Percentiles rank a stretch among this genome's conserved stretches.
These are phyloP conservation scores for Poecilia picta DNA, from an alignment of 2,797 vertebrate genomes.

Conservation along the genomic window DNA sequence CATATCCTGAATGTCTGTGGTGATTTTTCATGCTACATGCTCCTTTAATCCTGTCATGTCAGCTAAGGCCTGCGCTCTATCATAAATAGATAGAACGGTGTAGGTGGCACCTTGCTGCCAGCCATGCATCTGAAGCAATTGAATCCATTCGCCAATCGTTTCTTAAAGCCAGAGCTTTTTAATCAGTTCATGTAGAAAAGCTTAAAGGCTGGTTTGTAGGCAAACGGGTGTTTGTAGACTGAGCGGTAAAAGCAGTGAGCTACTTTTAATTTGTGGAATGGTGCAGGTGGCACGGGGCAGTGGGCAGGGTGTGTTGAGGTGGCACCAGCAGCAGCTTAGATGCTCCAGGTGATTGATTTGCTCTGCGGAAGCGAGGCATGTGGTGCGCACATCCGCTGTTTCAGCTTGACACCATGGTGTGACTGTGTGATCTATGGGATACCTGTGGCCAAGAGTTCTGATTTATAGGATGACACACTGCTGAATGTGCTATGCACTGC, in stretches of 20 bases:
- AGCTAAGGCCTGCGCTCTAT: constrained; percentile 29
- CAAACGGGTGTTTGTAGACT: constrained; percentile 23
- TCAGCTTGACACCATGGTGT: constrained; percentile 60
- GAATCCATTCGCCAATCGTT: constrained; percentile 40
- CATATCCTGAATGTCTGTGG: constrained; percentile 47
- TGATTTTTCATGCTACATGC: constrained; percentile 48
- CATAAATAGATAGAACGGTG: constrained; percentile 46
- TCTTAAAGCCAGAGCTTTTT: constrained; percentile 38
- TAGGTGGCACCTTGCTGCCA: constrained; percentile 45
- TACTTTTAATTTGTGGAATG: constrained; percentile 35
- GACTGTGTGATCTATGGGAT: constrained; percentile 72
- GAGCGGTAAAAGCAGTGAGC: constrained; percentile 18
- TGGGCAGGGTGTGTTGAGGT: constrained; percentile 60
- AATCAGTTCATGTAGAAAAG: constrained; percentile 38
- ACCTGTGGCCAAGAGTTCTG: constrained; percentile 69
- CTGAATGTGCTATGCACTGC: constrained; percentile 56
- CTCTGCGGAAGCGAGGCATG: constrained; percentile 61
- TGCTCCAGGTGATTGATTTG: constrained; percentile 73
- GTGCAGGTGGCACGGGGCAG: constrained; percentile 47
- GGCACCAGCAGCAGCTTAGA: constrained; percentile 51
- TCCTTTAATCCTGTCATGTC: constrained; percentile 55
- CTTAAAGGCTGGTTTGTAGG: background rate
- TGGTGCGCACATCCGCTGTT: constrained; percentile 64
- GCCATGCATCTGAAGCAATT: constrained; percentile 36
- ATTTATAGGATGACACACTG: constrained; percentile 72